phyloP scores from a whole-genome alignment of 2,113 vertebrate species.

The Orcinus orca region DNA sequence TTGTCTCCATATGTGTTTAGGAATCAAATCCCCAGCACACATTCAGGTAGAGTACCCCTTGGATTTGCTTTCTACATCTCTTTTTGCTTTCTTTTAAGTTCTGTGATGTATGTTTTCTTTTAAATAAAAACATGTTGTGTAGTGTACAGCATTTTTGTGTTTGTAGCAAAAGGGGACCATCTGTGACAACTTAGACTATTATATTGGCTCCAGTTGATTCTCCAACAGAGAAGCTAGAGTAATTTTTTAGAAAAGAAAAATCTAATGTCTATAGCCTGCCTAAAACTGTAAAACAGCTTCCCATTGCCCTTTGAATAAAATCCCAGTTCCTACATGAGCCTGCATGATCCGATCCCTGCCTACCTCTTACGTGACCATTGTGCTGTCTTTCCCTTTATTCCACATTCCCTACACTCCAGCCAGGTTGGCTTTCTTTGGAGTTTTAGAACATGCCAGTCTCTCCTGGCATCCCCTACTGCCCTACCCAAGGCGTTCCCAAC shows the following conservation, averaged over 20 bases:
- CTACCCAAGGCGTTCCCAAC: background rate
- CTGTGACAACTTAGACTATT: background rate
- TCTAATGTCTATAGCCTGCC: background rate
- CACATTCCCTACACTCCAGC: background rate
- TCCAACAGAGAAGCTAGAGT: background rate
- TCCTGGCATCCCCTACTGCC: fast-evolving
- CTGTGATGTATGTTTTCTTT: background rate
- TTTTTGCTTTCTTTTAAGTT: background rate
- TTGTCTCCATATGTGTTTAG: background rate
- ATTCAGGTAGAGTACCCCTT: background rate
- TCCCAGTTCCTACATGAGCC: background rate
- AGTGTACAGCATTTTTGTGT: constrained; percentile 29
- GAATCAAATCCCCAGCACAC: background rate
- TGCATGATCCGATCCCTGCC: background rate
- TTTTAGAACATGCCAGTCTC: background rate
- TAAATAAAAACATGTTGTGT: background rate
- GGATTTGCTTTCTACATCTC: background rate
- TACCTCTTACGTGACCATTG: background rate
- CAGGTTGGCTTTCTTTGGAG: background rate
- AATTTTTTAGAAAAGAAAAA: constrained; percentile 21
- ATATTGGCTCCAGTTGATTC: background rate
- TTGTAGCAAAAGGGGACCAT: background rate
- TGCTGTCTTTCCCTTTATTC: background rate
- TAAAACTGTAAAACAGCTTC: background rate
- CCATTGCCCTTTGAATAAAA: background rate